These are phyloP conservation scores for Premnoplex brunnescens DNA, from an alignment of 2,797 vertebrate genomes.

Conservation along the genomic window DNA sequence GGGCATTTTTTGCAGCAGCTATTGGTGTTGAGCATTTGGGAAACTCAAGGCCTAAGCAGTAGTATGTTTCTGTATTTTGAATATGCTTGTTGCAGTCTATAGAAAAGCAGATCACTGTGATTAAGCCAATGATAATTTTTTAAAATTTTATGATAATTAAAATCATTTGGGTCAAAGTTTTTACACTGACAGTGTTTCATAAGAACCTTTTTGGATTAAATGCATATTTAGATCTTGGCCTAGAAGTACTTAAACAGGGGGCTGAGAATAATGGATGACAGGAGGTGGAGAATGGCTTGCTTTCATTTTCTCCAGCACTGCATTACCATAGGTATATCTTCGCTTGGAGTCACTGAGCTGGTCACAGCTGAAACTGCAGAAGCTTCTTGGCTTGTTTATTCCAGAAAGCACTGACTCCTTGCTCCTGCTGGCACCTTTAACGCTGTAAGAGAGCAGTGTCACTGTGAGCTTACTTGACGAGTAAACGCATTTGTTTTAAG, in stretches of 20 bases:
- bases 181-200: background rate
- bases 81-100: background rate
- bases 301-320: slow-evolving; percentile 63
- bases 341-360: slow-evolving; percentile 54
- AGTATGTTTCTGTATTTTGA: background rate
- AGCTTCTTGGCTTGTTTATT: slow-evolving; percentile 48
- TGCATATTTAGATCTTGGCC: background rate
- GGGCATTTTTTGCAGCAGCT: background rate
- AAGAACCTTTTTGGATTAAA: slow-evolving; percentile 3
- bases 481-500: background rate
- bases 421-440: slow-evolving; percentile 78
- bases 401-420: slow-evolving; percentile 70
- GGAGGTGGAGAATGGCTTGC: slow-evolving; percentile 76
- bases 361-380: slow-evolving; percentile 71
- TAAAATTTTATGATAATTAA: background rate
- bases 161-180: background rate
- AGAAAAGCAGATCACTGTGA: background rate
- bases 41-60: background rate
- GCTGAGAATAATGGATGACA: slow-evolving; percentile 74
- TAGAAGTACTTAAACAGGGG: slow-evolving; percentile 42
- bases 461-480: background rate
- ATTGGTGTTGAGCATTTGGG: background rate
- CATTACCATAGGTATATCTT: slow-evolving; percentile 59
- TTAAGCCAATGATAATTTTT: background rate
- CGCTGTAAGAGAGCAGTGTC: slow-evolving; percentile 66